Conservation (phyloP, 2,797 vertebrate genomes). For the Lutjanus argentimaculatus region DNA sequence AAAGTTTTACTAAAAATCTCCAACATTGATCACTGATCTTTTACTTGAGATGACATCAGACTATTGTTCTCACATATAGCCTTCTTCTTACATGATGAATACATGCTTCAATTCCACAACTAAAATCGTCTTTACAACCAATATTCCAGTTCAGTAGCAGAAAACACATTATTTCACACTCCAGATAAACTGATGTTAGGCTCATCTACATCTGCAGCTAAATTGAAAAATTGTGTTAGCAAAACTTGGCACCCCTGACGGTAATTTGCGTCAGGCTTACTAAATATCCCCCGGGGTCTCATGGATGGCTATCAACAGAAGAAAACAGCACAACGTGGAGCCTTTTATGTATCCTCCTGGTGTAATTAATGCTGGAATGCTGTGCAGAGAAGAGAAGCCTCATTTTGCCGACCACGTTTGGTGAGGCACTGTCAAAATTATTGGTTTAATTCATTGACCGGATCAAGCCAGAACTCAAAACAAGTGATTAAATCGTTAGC, state of each 20-base stretch:
- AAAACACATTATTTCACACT: neutral
- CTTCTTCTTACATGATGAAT: neutral
- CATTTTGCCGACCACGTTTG: conserved; percentile 6
- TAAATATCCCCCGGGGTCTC: conserved; percentile 13
- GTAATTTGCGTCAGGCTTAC: neutral
- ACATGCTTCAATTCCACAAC: neutral
- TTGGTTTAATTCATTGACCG: neutral
- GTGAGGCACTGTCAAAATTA: conserved; percentile 8
- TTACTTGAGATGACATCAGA: neutral
- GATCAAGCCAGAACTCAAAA: conserved; percentile 2
- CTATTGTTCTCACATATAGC: neutral
- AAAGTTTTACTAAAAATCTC: neutral
- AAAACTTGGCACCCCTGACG: neutral
- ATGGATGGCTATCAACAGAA: conserved; percentile 3
- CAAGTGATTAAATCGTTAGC: neutral
- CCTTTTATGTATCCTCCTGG: conserved; percentile 4
- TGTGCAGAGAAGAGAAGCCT: conserved; percentile 20
- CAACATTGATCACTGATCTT: neutral
- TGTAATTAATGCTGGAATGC: conserved; percentile 11
- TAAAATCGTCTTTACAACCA: neutral
- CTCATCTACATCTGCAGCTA: conserved; percentile 1
- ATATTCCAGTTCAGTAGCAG: neutral
- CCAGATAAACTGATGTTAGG: neutral
- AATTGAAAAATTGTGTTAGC: conserved; percentile 1
- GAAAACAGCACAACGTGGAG: neutral